Percentiles rank a stretch among this genome's conserved stretches.
Evolutionary conservation across 2,888 invertebrate genomes (phyloP).

Genomic region (Ellobium chinense): DNA sequence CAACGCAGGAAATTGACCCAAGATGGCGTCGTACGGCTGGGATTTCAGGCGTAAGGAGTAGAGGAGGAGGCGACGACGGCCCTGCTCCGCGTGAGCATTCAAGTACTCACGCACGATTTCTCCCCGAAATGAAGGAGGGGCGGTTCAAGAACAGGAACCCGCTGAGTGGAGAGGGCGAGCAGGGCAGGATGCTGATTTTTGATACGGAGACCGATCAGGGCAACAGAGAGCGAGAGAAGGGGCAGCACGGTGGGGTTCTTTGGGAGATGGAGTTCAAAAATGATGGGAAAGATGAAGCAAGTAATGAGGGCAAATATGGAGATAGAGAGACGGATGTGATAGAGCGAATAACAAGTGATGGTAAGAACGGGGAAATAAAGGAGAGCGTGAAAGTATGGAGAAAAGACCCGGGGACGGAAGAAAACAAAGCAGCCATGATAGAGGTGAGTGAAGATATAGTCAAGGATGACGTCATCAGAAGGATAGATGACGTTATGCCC

Average conservation of each 20-base stretch:
- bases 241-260: not conserved
- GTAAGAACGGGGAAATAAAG: not conserved
- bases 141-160: not conserved
- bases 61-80: not conserved
- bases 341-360: not conserved
- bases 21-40: too few species aligned
- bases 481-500: too few species aligned
- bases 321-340: constrained; percentile 4
- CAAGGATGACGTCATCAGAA: too few species aligned
- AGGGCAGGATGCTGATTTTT: too few species aligned
- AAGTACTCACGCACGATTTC: not conserved
- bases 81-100: not conserved
- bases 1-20: too few species aligned
- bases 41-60: too few species aligned
- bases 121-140: not conserved
- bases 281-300: not conserved
- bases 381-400: not conserved
- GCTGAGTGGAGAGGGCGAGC: not conserved
- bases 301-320: not conserved
- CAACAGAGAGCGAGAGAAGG: not conserved
- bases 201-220: too few species aligned
- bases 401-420: too few species aligned
- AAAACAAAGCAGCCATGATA: too few species aligned
- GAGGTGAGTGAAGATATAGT: too few species aligned
- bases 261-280: not conserved